These are phyloP conservation scores for Tragopan temminckii DNA, from an alignment of 2,797 vertebrate genomes.

Conservation along the genomic window DNA sequence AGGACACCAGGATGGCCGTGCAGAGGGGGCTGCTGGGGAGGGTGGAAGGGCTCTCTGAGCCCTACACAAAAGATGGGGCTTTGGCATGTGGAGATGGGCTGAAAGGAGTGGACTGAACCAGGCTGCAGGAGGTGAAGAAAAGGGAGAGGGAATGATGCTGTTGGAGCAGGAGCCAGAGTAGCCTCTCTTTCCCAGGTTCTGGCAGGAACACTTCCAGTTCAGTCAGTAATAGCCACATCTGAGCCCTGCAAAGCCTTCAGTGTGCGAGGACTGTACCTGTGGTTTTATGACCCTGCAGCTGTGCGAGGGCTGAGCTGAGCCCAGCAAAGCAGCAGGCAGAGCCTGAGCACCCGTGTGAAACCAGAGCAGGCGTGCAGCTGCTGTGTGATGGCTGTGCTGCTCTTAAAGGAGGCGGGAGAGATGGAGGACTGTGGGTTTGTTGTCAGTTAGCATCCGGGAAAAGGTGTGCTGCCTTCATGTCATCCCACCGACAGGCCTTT, in stretches of 20 bases:
- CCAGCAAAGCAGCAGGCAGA: background rate
- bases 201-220: accelerated
- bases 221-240: accelerated
- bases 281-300: background rate
- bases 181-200: background rate
- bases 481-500: background rate
- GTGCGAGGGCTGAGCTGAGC: background rate
- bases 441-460: background rate
- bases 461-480: background rate
- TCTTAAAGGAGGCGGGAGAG: background rate
- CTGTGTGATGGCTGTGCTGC: accelerated
- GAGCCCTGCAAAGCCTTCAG: background rate
- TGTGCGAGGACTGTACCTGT: background rate
- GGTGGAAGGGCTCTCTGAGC: accelerated
- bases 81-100: background rate
- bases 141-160: accelerated
- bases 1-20: background rate
- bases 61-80: accelerated
- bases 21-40: background rate
- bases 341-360: accelerated
- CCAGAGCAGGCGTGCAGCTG: background rate
- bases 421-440: background rate
- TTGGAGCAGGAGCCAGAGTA: background rate
- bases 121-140: background rate
- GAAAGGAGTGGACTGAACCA: background rate